Evolutionary conservation across 2,113 vertebrate species (phyloP), one percentile per base, ranked within the genome.

Genomic region (Mesitornis unicolor): DNA sequence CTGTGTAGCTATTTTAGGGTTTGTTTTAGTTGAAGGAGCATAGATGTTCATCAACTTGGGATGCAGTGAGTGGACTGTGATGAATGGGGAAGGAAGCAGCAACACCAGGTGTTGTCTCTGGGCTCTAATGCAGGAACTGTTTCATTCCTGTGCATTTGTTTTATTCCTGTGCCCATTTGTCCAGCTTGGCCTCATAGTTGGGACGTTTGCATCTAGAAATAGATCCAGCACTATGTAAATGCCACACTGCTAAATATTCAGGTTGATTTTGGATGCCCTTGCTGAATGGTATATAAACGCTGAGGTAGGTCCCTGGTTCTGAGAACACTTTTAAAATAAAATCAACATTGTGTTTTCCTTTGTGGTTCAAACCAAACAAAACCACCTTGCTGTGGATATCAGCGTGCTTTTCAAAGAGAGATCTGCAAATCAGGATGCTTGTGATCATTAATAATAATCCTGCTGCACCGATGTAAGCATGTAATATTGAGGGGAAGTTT

Each of bases 1-100:
- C 21, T 19, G 1, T 4, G 7, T 17, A 47, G 33, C n/a, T 60
- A 1, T 10, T 17, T 25, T 17, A 22, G 29, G 1, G 7, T 6
- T n/a, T 21, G n/a, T 29, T 33, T 51, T 33, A 13, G 13, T 24
- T 33, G 60, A 10, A 21, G n/a, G 28, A 38, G 20, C 16, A 1
- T 20, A 4, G 25, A 13, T 16, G 17, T 33, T 0, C 17, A 10
- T 63, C 20, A 16, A 6, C 19, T 42, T 3, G 16, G 35, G n/a
- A 59, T 36, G 77, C 60, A 48, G 29, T 0, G 0, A 31, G 73
- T 26, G 35, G 38, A 40, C 13, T 21, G 16, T 18, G 47, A 8
- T 48, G 84, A 18, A 11, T 33, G 13, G 3, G 80, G 76, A 36
- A 45, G 43, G 69, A 42, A 29, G n/a, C 13, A 45, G 57, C 59